Evolutionary conservation across 2,888 invertebrate genomes (phyloP).

Genomic region (Drosophila nigritarsus): DNA sequence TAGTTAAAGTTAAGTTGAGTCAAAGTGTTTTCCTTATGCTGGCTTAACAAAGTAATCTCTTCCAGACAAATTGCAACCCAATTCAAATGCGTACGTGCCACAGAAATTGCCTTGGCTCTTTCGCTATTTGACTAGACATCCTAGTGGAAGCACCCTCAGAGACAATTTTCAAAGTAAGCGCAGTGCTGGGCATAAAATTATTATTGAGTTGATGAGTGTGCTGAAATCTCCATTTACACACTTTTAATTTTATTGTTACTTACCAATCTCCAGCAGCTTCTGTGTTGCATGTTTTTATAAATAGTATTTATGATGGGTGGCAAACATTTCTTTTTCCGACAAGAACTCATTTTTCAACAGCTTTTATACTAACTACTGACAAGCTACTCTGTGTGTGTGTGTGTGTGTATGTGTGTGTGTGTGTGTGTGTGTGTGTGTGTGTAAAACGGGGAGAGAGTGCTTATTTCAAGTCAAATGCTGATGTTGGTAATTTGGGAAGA

Average conservation of each 20-base stretch:
- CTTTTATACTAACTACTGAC: not conserved
- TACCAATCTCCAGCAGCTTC: not conserved
- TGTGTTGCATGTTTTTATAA: not conserved
- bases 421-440: too few relatives aligned
- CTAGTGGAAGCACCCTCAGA: not conserved
- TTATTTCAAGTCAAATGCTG: not conserved
- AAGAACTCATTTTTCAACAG: too few relatives aligned
- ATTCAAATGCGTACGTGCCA: constrained; percentile 1
- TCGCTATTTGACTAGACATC: not conserved
- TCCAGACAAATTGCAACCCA: constrained; percentile 1
- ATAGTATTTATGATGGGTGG: not conserved
- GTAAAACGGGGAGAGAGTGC: not conserved
- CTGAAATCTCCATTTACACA: not conserved
- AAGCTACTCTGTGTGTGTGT: not conserved
- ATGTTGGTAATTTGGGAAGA: not conserved
- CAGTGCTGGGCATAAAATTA: not conserved
- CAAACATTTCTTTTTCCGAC: not conserved
- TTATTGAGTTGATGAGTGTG: not conserved
- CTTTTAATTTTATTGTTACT: not conserved
- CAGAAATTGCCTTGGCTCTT: not conserved
- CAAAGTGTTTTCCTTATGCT: not conserved
- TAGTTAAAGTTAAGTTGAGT: not conserved
- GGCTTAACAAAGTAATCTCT: constrained; percentile 1
- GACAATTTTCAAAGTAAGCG: not conserved
- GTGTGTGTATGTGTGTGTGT: too few relatives aligned